Evolutionary conservation across 2,797 vertebrate species (phyloP), one percentile per base, ranked within the genome.

Genomic region (Coregonus sp.): DNA sequence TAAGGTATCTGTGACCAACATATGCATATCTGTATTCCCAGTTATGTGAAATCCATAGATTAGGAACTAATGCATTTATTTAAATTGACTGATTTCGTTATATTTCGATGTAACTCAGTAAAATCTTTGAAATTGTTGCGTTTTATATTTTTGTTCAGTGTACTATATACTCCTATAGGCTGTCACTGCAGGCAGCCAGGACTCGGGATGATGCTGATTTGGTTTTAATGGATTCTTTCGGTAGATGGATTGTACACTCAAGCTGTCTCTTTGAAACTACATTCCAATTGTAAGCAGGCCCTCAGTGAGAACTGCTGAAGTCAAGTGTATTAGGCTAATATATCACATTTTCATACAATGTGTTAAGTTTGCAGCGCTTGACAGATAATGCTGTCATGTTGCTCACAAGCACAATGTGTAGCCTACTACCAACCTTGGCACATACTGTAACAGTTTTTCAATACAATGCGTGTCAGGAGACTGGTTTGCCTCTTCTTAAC

Each of bases 361-460:
- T 25, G 12, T 63, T 63, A 25, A 18, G 67, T 67, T 54, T 16
- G 47, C 61, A 54, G 31, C 15, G 29, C 65, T 37, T 73, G 70
- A 51, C 65, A 66, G 63, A 25, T 29, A 5, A 65, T 72, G 35
- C 18, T 63, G 47, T 51, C 52, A 20, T 66, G 29, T n/a, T 54
- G 31, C 51, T 78, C 69, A 50, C n/a, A 6, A 71, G 72, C 33
- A 78, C 31, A 69, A 54, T 33, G 31, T 51, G 52, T 74, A 25
- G 61, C 70, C 15, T 11, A 9, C 59, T 25, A 63, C 11, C 20
- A 61, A 20, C 20, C 59, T 63, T 12, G 20, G 20, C 6, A 25
- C 11, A 63, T 11, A 63, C 59, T 9, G 40, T 47, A 9, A 25
- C 9, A n/a, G n/a, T 11, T 29, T 66, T 29, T 35, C 50, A 73